A percentile compares a stretch with the other conserved stretches of the same genome.
These are phyloP conservation scores for Escarpia spicata DNA, from an alignment of 2,888 invertebrate genomes.

Conservation along the genomic window DNA sequence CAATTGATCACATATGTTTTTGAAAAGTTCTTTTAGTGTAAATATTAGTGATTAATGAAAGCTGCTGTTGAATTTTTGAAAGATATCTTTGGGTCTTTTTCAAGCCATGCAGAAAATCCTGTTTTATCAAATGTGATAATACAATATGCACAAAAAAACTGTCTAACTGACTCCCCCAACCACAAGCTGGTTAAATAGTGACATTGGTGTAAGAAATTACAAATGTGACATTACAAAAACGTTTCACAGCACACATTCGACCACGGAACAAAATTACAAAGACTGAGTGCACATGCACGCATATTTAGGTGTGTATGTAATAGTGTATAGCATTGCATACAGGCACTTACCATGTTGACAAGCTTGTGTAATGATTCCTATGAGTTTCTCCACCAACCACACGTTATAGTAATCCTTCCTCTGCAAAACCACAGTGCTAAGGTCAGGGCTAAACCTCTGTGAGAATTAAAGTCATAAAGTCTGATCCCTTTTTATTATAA, in stretches of 20 bases:
- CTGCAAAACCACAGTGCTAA: constrained; percentile 48
- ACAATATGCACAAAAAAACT: neutral
- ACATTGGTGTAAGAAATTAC: neutral
- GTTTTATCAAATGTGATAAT: neutral
- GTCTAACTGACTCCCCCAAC: neutral
- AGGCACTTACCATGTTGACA: constrained; percentile 83
- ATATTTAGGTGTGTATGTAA: no score
- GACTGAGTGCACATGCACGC: no score
- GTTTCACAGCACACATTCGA: neutral
- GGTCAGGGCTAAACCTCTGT: neutral
- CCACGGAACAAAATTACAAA: no score
- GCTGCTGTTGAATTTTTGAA: neutral
- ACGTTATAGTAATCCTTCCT: constrained; percentile 80
- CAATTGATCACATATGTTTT: neutral
- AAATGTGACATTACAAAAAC: neutral
- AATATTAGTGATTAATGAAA: neutral
- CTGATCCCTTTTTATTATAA: neutral
- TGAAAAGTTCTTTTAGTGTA: neutral
- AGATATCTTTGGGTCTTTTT: neutral
- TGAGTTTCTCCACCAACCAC: constrained; percentile 82
- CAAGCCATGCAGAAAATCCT: neutral
- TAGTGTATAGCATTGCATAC: no score
- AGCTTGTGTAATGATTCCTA: constrained; percentile 83
- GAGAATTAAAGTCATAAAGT: neutral
- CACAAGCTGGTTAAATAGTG: no score